Conservation (phyloP, 1,140 invertebrate genomes). For the Lepidurus couesii region DNA sequence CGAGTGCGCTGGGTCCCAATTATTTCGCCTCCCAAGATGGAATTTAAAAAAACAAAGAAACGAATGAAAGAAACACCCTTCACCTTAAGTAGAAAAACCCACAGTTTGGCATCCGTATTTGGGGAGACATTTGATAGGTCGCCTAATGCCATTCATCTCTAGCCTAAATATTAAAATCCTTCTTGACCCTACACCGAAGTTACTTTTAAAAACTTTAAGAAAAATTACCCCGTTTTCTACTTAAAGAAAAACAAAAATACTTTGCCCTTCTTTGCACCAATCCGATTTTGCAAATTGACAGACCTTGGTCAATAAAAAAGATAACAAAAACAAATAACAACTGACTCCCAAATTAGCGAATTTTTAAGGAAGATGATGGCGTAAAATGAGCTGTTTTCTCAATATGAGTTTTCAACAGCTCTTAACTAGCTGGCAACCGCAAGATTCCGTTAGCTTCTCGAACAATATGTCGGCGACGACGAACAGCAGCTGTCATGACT, state of each 20-base stretch:
- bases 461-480: constrained; percentile 30
- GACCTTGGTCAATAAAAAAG: not conserved
- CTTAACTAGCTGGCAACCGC: constrained; percentile 23
- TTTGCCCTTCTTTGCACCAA: not conserved
- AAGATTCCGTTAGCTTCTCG: constrained; percentile 29
- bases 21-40: not conserved
- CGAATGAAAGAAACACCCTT: not conserved
- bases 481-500: constrained; percentile 64
- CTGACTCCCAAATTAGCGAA: not conserved
- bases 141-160: constrained; percentile 19
- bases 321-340: not conserved
- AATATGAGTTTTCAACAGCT: not conserved
- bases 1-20: not conserved
- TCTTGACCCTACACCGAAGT: not conserved
- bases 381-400: not conserved
- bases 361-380: not conserved
- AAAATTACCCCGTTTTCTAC: not conserved
- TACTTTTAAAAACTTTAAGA: not conserved
- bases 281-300: not conserved
- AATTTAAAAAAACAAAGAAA: not conserved
- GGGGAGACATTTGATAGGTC: not conserved
- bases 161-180: not conserved
- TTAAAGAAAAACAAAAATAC: too few relatives aligned
- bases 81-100: constrained; percentile 12
- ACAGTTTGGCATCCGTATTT: constrained; percentile 4